These are phyloP conservation scores for Astyanax mexicanus DNA, from an alignment of 2,797 vertebrate species.

Conservation along the genomic window DNA sequence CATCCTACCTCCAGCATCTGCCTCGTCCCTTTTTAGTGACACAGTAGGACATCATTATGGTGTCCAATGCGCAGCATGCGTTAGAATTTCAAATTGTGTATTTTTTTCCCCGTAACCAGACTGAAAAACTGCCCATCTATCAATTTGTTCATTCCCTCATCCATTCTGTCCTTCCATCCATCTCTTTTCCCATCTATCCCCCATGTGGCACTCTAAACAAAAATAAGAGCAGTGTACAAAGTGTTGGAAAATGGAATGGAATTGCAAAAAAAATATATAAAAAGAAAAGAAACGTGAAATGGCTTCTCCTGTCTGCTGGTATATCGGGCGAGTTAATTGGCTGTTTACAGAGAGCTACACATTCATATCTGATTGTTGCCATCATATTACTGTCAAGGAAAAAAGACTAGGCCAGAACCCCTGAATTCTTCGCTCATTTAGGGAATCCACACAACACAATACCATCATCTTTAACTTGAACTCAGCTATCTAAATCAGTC, in stretches of 20 bases:
- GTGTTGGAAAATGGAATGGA: neutral
- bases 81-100: constrained; percentile 23
- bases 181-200: neutral
- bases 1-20: constrained; percentile 11
- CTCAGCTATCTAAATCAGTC: neutral
- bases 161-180: neutral
- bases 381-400: constrained; percentile 32
- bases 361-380: constrained; percentile 45
- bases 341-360: constrained; percentile 51
- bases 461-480: constrained; percentile 28
- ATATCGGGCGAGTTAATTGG: constrained; percentile 51
- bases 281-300: constrained; percentile 16
- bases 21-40: constrained; percentile 13
- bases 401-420: constrained; percentile 20
- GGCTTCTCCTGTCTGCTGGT: constrained; percentile 22
- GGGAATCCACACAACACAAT: constrained; percentile 19
- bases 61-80: neutral
- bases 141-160: neutral
- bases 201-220: neutral
- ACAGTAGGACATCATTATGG: constrained; percentile 10
- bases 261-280: constrained; percentile 1
- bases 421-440: constrained; percentile 14
- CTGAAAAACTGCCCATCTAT: constrained; percentile 5
- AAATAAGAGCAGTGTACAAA: neutral
- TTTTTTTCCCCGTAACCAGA: constrained; percentile 9